These are phyloP conservation scores for Drosophila tristis DNA, from an alignment of 1,140 invertebrate genomes.

Conservation along the genomic window DNA sequence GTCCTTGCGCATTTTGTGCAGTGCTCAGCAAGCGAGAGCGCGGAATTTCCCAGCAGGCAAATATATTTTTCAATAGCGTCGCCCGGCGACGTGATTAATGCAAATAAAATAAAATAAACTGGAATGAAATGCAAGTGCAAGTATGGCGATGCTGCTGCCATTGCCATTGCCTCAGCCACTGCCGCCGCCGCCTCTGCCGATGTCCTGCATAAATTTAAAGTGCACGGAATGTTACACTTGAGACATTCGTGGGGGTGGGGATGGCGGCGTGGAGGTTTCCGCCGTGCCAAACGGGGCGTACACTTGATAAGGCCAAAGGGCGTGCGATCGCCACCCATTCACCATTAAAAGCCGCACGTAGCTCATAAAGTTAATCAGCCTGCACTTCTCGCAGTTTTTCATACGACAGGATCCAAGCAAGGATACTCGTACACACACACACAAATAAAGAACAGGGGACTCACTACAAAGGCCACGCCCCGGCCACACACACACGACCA, in stretches of 20 bases:
- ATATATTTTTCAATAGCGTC: slow-evolving; percentile 83
- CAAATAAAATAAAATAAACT: slow-evolving; percentile 76
- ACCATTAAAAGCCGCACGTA: slow-evolving; percentile 76
- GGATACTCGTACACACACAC: neutral
- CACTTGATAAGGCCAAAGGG: slow-evolving; percentile 63
- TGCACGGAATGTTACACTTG: slow-evolving; percentile 79
- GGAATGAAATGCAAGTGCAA: slow-evolving; percentile 50
- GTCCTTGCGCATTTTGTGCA: slow-evolving; percentile 55
- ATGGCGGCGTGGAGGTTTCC: no score
- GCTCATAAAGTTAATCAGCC: slow-evolving; percentile 79
- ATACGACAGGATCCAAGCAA: slow-evolving; percentile 12
- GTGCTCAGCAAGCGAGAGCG: slow-evolving; percentile 59
- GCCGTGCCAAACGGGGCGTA: slow-evolving; percentile 37
- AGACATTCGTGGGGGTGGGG: slow-evolving; percentile 46
- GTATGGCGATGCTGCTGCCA: slow-evolving; percentile 9
- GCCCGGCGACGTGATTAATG: slow-evolving; percentile 78
- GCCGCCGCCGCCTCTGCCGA: slow-evolving; percentile 28
- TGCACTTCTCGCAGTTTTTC: slow-evolving; percentile 49
- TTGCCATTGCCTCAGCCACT: slow-evolving; percentile 2
- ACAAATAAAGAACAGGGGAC: slow-evolving; percentile 5
- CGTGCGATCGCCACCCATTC: slow-evolving; percentile 15
- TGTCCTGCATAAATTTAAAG: slow-evolving; percentile 73
- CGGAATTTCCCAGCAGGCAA: slow-evolving; percentile 79
- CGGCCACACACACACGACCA: neutral
- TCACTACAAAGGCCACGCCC: slow-evolving; percentile 64